A percentile compares a stretch with the other conserved stretches of the same genome.
These are phyloP conservation scores for Cathartes aura DNA, from an alignment of 2,113 vertebrate genomes.

Conservation along the genomic window DNA sequence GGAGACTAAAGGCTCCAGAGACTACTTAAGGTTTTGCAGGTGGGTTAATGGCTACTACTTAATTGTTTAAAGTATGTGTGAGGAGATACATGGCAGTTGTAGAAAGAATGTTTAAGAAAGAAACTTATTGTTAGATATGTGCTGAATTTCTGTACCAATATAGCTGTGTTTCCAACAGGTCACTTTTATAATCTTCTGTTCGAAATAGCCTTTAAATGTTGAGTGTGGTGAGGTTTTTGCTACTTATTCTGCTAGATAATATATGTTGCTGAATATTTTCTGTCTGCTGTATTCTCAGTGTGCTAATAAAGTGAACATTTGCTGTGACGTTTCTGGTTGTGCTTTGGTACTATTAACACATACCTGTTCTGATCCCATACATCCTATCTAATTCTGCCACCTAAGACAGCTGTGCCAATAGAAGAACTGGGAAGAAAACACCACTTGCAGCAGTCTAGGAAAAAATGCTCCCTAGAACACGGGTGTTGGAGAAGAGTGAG, in stretches of 20 bases:
- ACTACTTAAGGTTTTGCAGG: slow-evolving; percentile 15
- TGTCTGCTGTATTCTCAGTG: not conserved
- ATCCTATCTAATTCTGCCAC: not conserved
- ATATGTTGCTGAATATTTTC: not conserved
- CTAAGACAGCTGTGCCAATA: not conserved
- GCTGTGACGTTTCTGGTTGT: not conserved
- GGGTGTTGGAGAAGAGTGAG: not conserved
- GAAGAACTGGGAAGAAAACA: not conserved
- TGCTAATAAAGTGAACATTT: not conserved
- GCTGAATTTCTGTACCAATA: not conserved
- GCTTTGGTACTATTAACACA: not conserved
- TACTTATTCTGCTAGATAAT: not conserved
- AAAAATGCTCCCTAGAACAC: not conserved
- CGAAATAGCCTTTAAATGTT: not conserved
- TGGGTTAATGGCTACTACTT: not conserved
- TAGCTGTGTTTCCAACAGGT: not conserved
- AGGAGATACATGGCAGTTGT: not conserved
- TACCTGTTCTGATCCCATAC: not conserved
- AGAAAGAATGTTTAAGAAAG: not conserved
- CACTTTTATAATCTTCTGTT: not conserved
- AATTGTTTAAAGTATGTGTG: not conserved
- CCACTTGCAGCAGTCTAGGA: not conserved
- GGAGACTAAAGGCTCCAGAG: not conserved
- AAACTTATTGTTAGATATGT: not conserved
- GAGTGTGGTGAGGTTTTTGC: not conserved